Evolutionary conservation across 2,113 vertebrate genomes (phyloP), one percentile per base, ranked within the genome.

Genomic region (Climacteris rufus): DNA sequence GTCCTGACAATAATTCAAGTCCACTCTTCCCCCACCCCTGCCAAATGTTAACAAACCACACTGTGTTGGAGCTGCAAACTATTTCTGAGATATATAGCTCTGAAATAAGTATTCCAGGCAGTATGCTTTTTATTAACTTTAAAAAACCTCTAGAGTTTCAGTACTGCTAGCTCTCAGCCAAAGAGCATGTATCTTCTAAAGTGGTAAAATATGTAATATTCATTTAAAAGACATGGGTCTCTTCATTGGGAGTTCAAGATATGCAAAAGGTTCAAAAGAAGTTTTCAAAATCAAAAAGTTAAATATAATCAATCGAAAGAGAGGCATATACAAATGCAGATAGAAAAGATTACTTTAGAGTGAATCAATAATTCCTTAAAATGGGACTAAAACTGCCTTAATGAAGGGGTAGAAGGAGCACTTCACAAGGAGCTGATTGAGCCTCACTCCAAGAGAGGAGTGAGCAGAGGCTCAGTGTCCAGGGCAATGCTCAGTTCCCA

Each of bases 1-100:
- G 30, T 65, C 87, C 40, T 53, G 39, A 68, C 31, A 83, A 79
- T 94, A 96, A 94, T 77, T 96, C 89, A 93, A 31, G 11, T 22
- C 16, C 10, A 56, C 25, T 94, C 42, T 68, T 84, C 27, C 28
- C 44, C 57, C 20, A 40, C 49, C 53, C 76, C 54, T 81, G 56
- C 37, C 83, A 94, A 92, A 76, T 27, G 24, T 66, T 71, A 89
- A 53, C 35, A 81, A 87, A 81, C 57, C 47, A 75, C 69, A 66
- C 52, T 81, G 64, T 87, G 53, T 71, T 82, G 77, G 28, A 87
- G n/a, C 42, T 65, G 75, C 87, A 79, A 92, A 87, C 33, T 83
- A 85, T 96, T 92, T 76, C 45, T 69, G 72, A 80, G 84, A 85
- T 91, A 87, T 91, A 76, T 57, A 76, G 69, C 39, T 44, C 49